These are phyloP conservation scores for Lissonota sp. DNA, from an alignment of 2,888 invertebrate genomes.

Conservation along the genomic window DNA sequence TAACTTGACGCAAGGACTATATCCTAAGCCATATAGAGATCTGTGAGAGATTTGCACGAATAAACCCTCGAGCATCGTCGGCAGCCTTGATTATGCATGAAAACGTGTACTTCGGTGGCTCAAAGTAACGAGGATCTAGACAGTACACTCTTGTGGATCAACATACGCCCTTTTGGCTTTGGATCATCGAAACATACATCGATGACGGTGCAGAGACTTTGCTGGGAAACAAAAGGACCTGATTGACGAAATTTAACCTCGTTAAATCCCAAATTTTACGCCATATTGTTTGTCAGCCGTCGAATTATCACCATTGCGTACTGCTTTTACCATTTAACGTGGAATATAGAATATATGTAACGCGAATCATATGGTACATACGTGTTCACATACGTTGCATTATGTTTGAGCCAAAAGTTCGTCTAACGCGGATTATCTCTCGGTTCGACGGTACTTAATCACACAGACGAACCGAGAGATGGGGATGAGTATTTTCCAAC, in stretches of 20 bases:
- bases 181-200: neutral
- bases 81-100: too few relatives aligned
- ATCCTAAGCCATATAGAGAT: too few relatives aligned
- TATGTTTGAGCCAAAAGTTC: conserved; percentile 33
- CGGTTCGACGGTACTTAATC: neutral
- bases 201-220: too few relatives aligned
- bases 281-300: too few relatives aligned
- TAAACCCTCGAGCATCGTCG: too few relatives aligned
- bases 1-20: too few relatives aligned
- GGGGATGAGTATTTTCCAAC: conserved; percentile 10
- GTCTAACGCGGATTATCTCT: conserved; percentile 2
- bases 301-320: neutral
- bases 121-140: neutral
- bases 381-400: conserved; percentile 14
- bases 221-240: too few relatives aligned
- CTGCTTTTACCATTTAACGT: neutral
- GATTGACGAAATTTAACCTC: too few relatives aligned
- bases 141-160: neutral
- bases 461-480: neutral
- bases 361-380: neutral
- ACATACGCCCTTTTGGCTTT: neutral
- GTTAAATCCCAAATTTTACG: too few relatives aligned
- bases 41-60: too few relatives aligned
- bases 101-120: neutral
- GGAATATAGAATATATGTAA: neutral